These are phyloP conservation scores for Deilephila porcellus DNA, from an alignment of 2,888 invertebrate genomes.

Conservation along the genomic window DNA sequence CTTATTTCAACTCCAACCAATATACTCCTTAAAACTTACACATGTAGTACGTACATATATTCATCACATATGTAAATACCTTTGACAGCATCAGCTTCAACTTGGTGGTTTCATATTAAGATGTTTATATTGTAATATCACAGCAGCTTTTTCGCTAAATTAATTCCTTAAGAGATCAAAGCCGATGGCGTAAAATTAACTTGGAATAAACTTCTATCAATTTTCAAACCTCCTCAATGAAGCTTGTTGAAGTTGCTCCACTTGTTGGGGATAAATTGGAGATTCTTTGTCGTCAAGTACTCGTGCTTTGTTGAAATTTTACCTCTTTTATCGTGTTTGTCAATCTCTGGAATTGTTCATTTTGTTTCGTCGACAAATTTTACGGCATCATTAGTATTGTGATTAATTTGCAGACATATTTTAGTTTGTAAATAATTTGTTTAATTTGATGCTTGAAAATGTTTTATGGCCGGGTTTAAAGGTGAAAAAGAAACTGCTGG, in stretches of 20 bases:
- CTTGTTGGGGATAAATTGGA: conserved; percentile 43
- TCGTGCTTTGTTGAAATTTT: conserved; percentile 29
- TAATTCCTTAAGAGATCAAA: conserved; percentile 46
- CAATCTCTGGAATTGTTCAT: background rate
- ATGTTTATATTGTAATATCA: conserved; percentile 6
- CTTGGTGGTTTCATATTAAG: background rate
- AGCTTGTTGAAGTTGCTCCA: conserved; percentile 42
- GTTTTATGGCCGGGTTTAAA: no score
- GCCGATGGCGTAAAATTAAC: conserved; percentile 45
- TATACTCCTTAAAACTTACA: background rate
- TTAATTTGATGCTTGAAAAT: no score
- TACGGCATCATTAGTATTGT: background rate
- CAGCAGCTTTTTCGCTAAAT: conserved; percentile 39
- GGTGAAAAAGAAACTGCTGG: no score
- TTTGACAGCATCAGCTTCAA: background rate
- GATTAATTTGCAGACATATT: background rate
- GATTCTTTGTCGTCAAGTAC: conserved; percentile 44
- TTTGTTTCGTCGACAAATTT: background rate
- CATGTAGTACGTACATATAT: background rate
- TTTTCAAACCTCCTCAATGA: conserved; percentile 45
- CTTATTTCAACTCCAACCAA: background rate
- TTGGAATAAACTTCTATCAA: conserved; percentile 43
- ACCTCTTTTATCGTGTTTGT: conserved; percentile 9
- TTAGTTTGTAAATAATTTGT: no score
- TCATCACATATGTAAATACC: background rate